These are phyloP conservation scores for Pteronura brasiliensis DNA, from an alignment of 2,113 vertebrate genomes.

Conservation along the genomic window DNA sequence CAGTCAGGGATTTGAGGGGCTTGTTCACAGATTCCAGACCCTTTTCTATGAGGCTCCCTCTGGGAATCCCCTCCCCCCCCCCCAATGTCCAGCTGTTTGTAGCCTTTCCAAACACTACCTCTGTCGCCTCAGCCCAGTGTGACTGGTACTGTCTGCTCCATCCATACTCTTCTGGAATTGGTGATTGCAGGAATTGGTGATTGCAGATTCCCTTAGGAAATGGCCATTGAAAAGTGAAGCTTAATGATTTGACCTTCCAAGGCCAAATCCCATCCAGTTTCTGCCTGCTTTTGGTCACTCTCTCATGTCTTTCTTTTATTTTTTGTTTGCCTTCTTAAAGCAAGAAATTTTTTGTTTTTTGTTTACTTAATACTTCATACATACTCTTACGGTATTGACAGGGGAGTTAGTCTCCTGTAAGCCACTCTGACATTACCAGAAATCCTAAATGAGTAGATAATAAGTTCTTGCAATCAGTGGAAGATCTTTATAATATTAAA, in stretches of 20 bases:
- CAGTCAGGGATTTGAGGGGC: neutral
- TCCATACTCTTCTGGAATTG: neutral
- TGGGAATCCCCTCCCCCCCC: too few species aligned
- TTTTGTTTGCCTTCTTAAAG: neutral
- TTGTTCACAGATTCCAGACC: neutral
- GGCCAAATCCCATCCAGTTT: neutral
- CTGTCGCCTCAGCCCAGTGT: neutral
- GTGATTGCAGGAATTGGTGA: accelerated
- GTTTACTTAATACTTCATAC: neutral
- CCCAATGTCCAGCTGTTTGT: neutral
- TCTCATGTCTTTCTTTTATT: neutral
- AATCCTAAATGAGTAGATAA: neutral
- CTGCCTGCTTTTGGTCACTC: neutral
- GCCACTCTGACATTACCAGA: neutral
- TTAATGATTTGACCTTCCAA: neutral
- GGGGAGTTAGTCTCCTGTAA: neutral
- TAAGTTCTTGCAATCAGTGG: neutral
- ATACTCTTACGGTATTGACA: neutral
- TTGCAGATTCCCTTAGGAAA: neutral
- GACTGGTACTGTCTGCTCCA: neutral
- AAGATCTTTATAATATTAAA: neutral
- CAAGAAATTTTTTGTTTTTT: too few species aligned
- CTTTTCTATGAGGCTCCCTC: neutral
- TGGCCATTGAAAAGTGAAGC: neutral
- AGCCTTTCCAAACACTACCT: neutral